Percentiles rank a stretch among this genome's conserved stretches.
These are phyloP conservation scores for Drosophila mulleri DNA, from an alignment of 2,888 invertebrate species.

Conservation along the genomic window DNA sequence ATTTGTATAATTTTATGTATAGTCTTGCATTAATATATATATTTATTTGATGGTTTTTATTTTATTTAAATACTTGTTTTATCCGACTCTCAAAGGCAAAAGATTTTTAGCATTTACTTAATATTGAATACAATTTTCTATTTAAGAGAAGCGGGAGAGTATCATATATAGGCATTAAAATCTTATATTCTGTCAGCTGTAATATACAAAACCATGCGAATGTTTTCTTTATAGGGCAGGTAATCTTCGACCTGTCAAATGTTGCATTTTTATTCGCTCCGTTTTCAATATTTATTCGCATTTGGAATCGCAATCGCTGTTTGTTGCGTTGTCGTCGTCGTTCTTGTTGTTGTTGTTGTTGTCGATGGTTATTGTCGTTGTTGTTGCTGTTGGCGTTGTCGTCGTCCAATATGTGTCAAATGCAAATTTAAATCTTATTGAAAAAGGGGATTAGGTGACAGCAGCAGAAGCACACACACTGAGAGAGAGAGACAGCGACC, in stretches of 20 bases:
- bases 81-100: too few relatives aligned
- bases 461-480: constrained; percentile 62
- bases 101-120: too few relatives aligned
- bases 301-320: constrained; percentile 47
- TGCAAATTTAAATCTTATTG: constrained; percentile 82
- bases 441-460: constrained; percentile 81
- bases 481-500: neutral
- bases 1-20: too few relatives aligned
- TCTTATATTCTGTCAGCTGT: neutral
- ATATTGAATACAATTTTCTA: neutral
- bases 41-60: too few relatives aligned
- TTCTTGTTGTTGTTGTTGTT: constrained; percentile 36
- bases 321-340: constrained; percentile 26
- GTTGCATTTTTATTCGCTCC: constrained; percentile 54
- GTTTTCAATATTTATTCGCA: constrained; percentile 51
- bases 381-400: constrained; percentile 48
- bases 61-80: too few relatives aligned
- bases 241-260: constrained; percentile 60
- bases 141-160: neutral
- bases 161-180: constrained; percentile 1
- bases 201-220: constrained; percentile 1
- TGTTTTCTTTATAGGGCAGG: constrained; percentile 48
- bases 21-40: too few relatives aligned
- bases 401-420: constrained; percentile 82
- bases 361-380: constrained; percentile 40